These are phyloP conservation scores for Poecilia gillii DNA, from an alignment of 2,797 vertebrate genomes.

Conservation along the genomic window DNA sequence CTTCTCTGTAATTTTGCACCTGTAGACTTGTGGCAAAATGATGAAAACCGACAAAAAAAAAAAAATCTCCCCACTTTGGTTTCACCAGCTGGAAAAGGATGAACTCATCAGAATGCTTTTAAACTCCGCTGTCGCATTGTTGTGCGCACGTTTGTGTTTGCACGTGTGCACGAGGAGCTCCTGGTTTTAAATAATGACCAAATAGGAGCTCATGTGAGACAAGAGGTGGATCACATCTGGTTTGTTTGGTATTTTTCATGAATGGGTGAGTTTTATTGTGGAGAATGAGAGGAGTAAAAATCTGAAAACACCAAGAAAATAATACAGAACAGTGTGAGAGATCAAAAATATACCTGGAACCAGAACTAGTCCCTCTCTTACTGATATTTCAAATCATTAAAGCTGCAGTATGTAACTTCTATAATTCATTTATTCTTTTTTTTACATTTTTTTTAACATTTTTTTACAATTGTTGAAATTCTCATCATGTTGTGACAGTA, in stretches of 20 bases:
- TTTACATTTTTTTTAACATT: too few species aligned
- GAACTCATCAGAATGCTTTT: conserved; percentile 12
- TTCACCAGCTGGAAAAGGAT: conserved; percentile 1
- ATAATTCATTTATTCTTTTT: too few species aligned
- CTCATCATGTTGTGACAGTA: too few species aligned
- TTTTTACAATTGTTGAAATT: too few species aligned
- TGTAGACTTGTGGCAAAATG: conserved; percentile 42
- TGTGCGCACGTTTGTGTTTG: not conserved
- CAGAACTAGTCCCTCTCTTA: not conserved
- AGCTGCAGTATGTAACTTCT: not conserved
- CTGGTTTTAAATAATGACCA: conserved; percentile 12
- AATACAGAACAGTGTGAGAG: conserved; percentile 36
- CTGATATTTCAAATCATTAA: not conserved
- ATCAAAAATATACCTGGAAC: conserved; percentile 18
- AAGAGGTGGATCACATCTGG: conserved; percentile 31
- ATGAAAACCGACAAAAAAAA: conserved; percentile 6
- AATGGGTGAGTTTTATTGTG: conserved; percentile 28
- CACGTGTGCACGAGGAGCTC: not conserved
- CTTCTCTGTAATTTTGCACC: conserved; percentile 49
- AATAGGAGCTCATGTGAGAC: conserved; percentile 1
- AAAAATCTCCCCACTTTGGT: not conserved
- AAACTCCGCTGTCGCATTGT: not conserved
- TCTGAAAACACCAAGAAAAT: conserved; percentile 32
- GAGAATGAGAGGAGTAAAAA: conserved; percentile 55
- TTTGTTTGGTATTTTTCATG: conserved; percentile 22